These are phyloP conservation scores for Porphyrio hochstetteri DNA, from an alignment of 2,113 vertebrate genomes.

Conservation along the genomic window DNA sequence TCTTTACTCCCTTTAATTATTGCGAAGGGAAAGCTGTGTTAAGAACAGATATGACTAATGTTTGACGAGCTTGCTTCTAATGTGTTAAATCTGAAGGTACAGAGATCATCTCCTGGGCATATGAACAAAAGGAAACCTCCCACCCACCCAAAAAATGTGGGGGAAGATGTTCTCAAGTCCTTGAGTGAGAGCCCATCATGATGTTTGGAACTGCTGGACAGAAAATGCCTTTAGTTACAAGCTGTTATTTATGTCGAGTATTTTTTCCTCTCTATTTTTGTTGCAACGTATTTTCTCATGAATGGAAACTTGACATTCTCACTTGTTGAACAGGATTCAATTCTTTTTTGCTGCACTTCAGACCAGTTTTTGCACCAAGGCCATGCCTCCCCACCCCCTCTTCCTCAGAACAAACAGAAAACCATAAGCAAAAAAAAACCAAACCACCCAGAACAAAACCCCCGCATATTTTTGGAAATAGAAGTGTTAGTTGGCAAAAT, in stretches of 20 bases:
- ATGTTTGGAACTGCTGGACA: background rate
- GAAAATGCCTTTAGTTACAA: background rate
- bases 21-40: background rate
- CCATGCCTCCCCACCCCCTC: background rate
- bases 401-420: background rate
- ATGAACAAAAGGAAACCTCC: background rate
- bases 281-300: background rate
- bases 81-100: background rate
- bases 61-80: background rate
- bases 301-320: background rate
- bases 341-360: background rate
- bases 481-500: background rate
- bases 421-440: background rate
- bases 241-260: background rate
- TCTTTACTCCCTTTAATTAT: background rate
- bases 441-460: background rate
- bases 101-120: background rate
- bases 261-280: background rate
- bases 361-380: background rate
- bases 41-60: background rate
- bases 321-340: background rate
- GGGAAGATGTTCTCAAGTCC: background rate
- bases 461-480: background rate
- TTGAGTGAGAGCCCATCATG: background rate
- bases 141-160: background rate